Conservation (phyloP, 2,113 vertebrate species). For the Cephalopholis sonnerati region DNA sequence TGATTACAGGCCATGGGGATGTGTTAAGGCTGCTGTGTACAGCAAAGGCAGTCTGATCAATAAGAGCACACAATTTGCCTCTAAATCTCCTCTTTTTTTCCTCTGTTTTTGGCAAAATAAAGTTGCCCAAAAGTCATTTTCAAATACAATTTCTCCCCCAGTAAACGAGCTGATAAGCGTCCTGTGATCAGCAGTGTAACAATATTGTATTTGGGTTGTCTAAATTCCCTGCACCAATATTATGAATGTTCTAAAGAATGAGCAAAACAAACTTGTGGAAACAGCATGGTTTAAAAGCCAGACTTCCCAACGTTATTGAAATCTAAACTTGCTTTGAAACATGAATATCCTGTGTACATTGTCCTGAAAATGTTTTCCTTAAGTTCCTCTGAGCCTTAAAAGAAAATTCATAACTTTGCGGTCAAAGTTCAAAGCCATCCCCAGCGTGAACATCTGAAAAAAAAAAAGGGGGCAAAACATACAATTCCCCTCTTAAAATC, state of each 20-base stretch:
- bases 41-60: conserved; percentile 75
- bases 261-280: conserved; percentile 75
- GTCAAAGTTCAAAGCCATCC: conserved; percentile 83
- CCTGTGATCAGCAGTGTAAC: conserved; percentile 27
- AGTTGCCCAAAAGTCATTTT: not conserved
- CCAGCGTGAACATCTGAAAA: conserved; percentile 51
- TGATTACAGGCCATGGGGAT: conserved; percentile 87
- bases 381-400: conserved; percentile 76
- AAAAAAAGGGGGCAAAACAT: conserved; percentile 64
- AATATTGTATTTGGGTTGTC: conserved; percentile 54
- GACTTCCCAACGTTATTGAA: conserved; percentile 69
- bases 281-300: conserved; percentile 69
- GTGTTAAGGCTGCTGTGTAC: conserved; percentile 46
- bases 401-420: conserved; percentile 84
- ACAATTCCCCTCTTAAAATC: conserved; percentile 67
- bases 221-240: conserved; percentile 66
- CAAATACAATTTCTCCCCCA: not conserved
- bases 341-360: conserved; percentile 82
- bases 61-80: conserved; percentile 59
- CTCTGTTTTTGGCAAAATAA: conserved; percentile 21
- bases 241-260: conserved; percentile 65
- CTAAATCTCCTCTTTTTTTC: conserved; percentile 69
- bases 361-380: conserved; percentile 74
- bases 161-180: conserved; percentile 24
- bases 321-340: conserved; percentile 81